Evolutionary conservation across 2,113 vertebrate genomes (phyloP), one percentile per base, ranked within the genome.

Genomic region (Equus przewalskii): DNA sequence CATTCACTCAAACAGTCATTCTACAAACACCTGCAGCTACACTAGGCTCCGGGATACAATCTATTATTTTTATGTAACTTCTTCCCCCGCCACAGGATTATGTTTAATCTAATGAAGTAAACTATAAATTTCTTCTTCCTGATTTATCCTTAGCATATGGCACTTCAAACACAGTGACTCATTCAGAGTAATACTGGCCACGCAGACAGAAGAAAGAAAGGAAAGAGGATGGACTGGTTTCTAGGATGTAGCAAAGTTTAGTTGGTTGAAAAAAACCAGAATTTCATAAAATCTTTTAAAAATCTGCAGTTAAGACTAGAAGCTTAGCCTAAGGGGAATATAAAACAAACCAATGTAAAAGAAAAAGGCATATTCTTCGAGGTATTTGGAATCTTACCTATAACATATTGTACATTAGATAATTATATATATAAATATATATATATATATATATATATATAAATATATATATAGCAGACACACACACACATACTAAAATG

Each of bases 351-450:
- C 30, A 58, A 12, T 41, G 26, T 83, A 16, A 46, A 76, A 44
- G 19, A 51, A 60, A 26, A 44, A 49, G 36, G 21, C n/a, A 78
- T 26, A 89, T 62, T 89, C 19, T 56, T 62, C 26, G 36, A 14
- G 22, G 21, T 22, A 93, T 60, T 78, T 94, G 26, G 26, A 87
- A 85, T 81, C 88, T 51, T 60, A 65, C 15, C 72, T 88, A 26
- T 21, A 41, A 41, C 36, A 41, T 41, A 41, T 51, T 51, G 49
- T 51, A 51, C 49, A 51, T 51, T 51, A 51, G 11, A 51, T 51
- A 51, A 51, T 51, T 51, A 65, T 33, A 30, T 15, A 30, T 14
- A 58, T 19, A 58, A 1, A 58, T 58, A 13, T 30, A 65, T 65
- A 16, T 65, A 67, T 67, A 28, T 21, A 41, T 41, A 41, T 41